phyloP scores from a whole-genome alignment of 2,113 vertebrate genomes.

The Baryphthengus martii region DNA sequence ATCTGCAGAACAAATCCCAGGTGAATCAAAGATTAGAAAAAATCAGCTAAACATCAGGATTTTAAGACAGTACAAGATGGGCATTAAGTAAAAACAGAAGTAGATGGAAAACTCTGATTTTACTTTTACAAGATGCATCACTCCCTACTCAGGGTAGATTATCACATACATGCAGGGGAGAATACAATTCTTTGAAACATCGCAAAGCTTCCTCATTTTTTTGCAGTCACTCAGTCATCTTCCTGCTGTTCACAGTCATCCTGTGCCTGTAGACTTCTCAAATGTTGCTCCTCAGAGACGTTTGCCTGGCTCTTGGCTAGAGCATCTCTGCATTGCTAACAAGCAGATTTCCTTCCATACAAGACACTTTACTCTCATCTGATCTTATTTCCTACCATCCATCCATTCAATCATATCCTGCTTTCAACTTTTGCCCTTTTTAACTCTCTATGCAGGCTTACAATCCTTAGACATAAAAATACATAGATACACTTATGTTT shows the following conservation, averaged over 20 bases:
- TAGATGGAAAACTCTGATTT: not conserved
- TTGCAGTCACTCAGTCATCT: not conserved
- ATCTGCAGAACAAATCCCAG: not conserved
- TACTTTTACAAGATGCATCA: not conserved
- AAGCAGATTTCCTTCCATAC: not conserved
- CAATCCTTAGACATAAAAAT: conserved; percentile 35
- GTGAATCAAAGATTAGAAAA: not conserved
- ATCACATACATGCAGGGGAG: not conserved
- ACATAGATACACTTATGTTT: conserved; percentile 48
- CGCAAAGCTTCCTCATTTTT: not conserved
- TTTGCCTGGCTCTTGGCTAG: not conserved
- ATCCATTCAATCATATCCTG: not conserved
- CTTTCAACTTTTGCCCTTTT: conserved; percentile 47
- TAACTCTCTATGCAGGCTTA: conserved; percentile 25
- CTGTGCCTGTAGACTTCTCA: not conserved
- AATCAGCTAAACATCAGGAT: not conserved
- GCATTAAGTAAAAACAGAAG: not conserved
- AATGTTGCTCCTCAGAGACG: not conserved
- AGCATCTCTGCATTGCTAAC: conserved; percentile 22
- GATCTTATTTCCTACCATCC: conserved; percentile 5
- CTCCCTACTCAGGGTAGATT: not conserved
- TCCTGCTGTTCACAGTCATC: not conserved
- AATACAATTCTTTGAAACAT: not conserved
- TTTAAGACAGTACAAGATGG: not conserved
- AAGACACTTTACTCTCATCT: not conserved